These are phyloP conservation scores for Oncorhynchus gorbuscha DNA, from an alignment of 2,113 vertebrate species.

Conservation along the genomic window DNA sequence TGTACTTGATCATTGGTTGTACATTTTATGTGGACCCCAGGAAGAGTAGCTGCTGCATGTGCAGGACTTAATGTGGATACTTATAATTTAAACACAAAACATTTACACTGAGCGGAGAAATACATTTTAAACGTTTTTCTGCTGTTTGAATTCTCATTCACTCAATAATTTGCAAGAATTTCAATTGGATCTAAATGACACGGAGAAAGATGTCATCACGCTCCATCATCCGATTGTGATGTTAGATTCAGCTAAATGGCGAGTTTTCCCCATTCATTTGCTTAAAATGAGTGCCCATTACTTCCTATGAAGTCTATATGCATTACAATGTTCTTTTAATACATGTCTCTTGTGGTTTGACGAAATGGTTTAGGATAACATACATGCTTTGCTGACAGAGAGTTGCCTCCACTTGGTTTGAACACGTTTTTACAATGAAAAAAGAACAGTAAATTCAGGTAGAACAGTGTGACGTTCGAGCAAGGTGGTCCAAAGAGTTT, in stretches of 20 bases:
- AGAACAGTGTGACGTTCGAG: slow-evolving; percentile 51
- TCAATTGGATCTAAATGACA: slow-evolving; percentile 1
- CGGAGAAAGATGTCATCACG: not conserved
- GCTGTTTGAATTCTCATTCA: slow-evolving; percentile 17
- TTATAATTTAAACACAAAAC: not conserved
- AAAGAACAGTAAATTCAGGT: slow-evolving; percentile 46
- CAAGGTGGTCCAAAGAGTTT: slow-evolving; percentile 57
- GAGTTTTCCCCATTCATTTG: not conserved
- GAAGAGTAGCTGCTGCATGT: no score
- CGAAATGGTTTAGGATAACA: not conserved
- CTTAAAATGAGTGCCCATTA: not conserved
- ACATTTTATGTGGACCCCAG: no score
- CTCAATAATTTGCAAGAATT: slow-evolving; percentile 20
- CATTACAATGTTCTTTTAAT: slow-evolving; percentile 3
- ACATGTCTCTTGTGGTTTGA: not conserved
- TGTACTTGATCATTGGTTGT: no score
- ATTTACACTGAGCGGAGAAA: slow-evolving; percentile 7
- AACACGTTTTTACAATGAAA: slow-evolving; percentile 24
- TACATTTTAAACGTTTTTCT: slow-evolving; percentile 3
- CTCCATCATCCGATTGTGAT: not conserved
- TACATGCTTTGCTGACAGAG: not conserved
- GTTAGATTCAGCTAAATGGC: not conserved
- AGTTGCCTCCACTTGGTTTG: not conserved
- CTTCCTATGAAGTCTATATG: not conserved
- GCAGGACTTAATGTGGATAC: no score